Conservation (phyloP, 2,797 vertebrate species). For the Amphiprion clarkii region DNA sequence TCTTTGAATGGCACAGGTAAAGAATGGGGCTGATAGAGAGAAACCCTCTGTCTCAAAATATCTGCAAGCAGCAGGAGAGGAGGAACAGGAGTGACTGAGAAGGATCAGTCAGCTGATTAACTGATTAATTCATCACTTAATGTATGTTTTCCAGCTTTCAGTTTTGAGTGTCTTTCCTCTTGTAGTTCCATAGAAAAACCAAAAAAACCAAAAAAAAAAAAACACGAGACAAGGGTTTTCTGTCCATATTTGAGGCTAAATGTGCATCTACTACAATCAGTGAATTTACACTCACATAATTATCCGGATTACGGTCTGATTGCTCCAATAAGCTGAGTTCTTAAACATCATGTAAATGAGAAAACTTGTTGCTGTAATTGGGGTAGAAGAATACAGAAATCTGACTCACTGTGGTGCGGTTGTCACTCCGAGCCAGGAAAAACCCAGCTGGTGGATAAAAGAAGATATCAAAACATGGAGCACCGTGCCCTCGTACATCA, state of each 20-base stretch:
- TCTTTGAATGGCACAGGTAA: constrained; percentile 52
- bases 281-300: too few relatives aligned
- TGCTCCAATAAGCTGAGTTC: background rate
- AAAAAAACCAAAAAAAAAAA: background rate
- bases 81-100: background rate
- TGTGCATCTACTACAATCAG: background rate
- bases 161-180: background rate
- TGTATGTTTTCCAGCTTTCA: constrained; percentile 6
- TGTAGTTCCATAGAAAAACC: background rate
- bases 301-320: too few relatives aligned
- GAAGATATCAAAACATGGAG: too few relatives aligned
- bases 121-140: constrained; percentile 20
- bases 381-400: background rate
- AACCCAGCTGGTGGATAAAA: background rate
- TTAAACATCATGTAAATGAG: background rate
- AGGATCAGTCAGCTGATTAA: constrained; percentile 21
- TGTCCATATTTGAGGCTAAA: background rate
- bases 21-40: constrained; percentile 19
- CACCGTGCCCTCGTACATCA: too few relatives aligned
- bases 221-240: background rate
- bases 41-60: constrained; percentile 10
- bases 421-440: too few relatives aligned
- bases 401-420: background rate
- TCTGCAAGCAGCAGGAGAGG: constrained; percentile 1
- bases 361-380: background rate